phyloP scores from a whole-genome alignment of 2,888 invertebrate species.

The Sialis lutaria region DNA sequence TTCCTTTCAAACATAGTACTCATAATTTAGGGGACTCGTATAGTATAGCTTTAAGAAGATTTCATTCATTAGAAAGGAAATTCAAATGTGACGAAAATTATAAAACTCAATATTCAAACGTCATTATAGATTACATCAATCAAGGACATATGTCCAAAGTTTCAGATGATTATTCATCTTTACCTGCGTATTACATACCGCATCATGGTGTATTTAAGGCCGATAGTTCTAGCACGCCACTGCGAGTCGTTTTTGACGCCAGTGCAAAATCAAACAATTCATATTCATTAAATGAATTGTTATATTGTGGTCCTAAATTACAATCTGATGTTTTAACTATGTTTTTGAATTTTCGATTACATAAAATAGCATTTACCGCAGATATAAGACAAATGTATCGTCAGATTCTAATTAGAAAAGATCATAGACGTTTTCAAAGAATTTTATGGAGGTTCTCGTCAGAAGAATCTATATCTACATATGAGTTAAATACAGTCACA shows the following conservation, averaged over 20 bases:
- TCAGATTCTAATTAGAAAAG: conserved; percentile 8
- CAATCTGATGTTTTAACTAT: conserved; percentile 12
- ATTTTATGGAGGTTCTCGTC: not conserved
- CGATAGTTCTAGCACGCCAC: conserved; percentile 9
- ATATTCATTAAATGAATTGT: conserved; percentile 12
- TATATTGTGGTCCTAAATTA: conserved; percentile 12
- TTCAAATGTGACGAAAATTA: conserved; percentile 2
- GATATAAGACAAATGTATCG: conserved; percentile 16
- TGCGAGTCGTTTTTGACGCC: conserved; percentile 10
- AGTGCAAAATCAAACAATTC: conserved; percentile 5
- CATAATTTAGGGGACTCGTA: too few relatives aligned
- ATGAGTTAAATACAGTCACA: conserved; percentile 7
- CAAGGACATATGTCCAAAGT: conserved; percentile 5
- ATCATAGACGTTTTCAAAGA: not conserved
- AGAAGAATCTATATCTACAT: too few relatives aligned
- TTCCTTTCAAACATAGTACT: too few relatives aligned
- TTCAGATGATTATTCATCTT: not conserved
- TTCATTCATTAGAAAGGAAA: conserved; percentile 5
- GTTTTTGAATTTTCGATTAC: conserved; percentile 12
- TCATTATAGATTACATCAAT: conserved; percentile 5
- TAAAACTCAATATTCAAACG: conserved; percentile 1
- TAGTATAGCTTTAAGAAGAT: conserved; percentile 5
- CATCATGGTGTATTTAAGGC: conserved; percentile 9
- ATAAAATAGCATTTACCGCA: conserved; percentile 11
- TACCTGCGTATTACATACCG: conserved; percentile 5